Base-by-base conservation (phyloP, 2,888 invertebrate species). In the Dicycla oo region DNA sequence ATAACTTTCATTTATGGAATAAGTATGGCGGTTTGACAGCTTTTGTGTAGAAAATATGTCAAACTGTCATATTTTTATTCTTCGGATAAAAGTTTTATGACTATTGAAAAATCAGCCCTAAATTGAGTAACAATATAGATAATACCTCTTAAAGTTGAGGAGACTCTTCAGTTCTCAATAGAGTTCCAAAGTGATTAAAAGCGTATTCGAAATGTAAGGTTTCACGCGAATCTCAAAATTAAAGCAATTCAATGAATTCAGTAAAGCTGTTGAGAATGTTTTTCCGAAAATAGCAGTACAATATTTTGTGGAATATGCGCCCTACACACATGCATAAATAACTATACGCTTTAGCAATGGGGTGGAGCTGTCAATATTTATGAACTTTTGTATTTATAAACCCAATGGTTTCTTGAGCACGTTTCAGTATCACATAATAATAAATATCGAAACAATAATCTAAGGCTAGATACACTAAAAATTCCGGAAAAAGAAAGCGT, bases 301-400 rank as follows among this genome's bases (percentile, higher is more conserved):
- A 45, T 34, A 51, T 57, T 64, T 62, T 54, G 49, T 63, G 49
- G 61, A 75, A 51, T 64, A 63, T 13, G 62, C 43, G 3, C 62
- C 23, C 62, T 62, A 30, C 23, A 23, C 60, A 45, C 26, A 45
- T 64, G 6, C 34, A 51, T 73, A 76, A 56, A 79, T 79, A 69
- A 68, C 43, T 67, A 20, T n/a, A 65, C 34, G 62, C 51, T 69
- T 71, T 62, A 26, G 68, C 40, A 58, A 63, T 68, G 53, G 72
- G 67, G 72, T 75, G 49, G 34, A 23, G 38, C 58, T 69, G 57
- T 79, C 67, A 82, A 75, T 72, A 72, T 80, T 81, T 68, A 79
- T 78, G 58, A 68, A 26, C 61, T 53, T 58, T 69, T 82, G 51
- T 79, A 75, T 75, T 75, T 80, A 80, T 75, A 62, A 75, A 61